Conservation (phyloP, 2,113 vertebrate genomes). For the Echinops telfairi region DNA sequence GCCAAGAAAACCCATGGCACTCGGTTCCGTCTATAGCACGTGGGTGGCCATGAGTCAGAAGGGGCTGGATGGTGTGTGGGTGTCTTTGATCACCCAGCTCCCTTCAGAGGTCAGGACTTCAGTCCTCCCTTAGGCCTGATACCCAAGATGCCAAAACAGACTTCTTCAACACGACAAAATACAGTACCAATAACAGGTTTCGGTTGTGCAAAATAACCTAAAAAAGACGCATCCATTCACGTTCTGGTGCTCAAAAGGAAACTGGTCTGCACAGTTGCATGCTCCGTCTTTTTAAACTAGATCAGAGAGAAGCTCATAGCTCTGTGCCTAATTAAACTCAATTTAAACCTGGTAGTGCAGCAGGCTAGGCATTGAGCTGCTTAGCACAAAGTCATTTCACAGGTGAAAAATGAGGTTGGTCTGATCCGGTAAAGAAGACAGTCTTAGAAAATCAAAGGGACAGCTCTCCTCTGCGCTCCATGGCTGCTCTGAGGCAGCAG, state of each 20-base stretch:
- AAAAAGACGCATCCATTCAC: not conserved
- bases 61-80: not conserved
- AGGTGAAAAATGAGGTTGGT: too few relatives aligned
- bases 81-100: not conserved
- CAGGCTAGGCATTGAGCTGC: too few relatives aligned
- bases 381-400: too few relatives aligned
- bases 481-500: too few relatives aligned
- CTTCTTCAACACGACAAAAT: too few relatives aligned
- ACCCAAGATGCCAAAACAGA: not conserved
- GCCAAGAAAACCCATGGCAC: not conserved
- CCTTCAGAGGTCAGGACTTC: not conserved
- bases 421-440: too few relatives aligned
- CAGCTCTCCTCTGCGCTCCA: too few relatives aligned
- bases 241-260: not conserved
- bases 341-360: too few relatives aligned
- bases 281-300: not conserved
- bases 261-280: not conserved
- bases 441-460: too few relatives aligned
- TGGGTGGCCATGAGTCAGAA: not conserved
- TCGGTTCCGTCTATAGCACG: not conserved
- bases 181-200: not conserved
- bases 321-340: not conserved
- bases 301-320: not conserved
- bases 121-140: not conserved
- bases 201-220: not conserved